phyloP scores from a whole-genome alignment of 64 coral and sea anemone species.

The Orbicella faveolata region DNA sequence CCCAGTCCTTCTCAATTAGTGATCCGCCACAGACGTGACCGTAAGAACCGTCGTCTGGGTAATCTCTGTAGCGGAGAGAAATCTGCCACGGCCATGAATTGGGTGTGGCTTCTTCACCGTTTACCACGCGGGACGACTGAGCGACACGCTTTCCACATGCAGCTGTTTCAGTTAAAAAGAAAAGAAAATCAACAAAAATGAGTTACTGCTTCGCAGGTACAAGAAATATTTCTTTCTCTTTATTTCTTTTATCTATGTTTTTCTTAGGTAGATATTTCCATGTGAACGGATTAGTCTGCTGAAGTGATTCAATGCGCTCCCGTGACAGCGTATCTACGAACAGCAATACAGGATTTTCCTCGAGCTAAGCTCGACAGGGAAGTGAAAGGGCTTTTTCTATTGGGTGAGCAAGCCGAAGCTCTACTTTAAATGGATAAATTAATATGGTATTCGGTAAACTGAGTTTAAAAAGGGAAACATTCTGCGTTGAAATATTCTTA shows the following conservation, averaged over 20 bases:
- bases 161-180: conserved; percentile 1
- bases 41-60: too few species aligned
- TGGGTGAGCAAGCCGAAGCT: background rate
- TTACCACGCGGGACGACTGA: conserved; percentile 27
- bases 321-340: too few species aligned
- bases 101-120: conserved; percentile 38
- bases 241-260: too few species aligned
- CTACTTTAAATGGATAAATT: background rate
- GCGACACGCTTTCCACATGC: conserved; percentile 23
- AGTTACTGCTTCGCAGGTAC: background rate
- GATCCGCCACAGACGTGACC: conserved; percentile 56
- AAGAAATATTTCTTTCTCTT: too few species aligned
- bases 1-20: conserved; percentile 32
- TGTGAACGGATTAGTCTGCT: too few species aligned
- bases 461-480: background rate
- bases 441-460: too few species aligned
- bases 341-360: too few species aligned
- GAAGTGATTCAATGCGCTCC: too few species aligned
- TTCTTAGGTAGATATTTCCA: too few species aligned
- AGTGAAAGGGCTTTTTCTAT: too few species aligned
- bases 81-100: conserved; percentile 77
- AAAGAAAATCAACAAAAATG: background rate
- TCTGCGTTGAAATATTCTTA: too few species aligned
- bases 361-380: too few species aligned
- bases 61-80: conserved; percentile 12